Base-by-base conservation (phyloP, 2,888 invertebrate species). In the Scaptomyza parva region DNA sequence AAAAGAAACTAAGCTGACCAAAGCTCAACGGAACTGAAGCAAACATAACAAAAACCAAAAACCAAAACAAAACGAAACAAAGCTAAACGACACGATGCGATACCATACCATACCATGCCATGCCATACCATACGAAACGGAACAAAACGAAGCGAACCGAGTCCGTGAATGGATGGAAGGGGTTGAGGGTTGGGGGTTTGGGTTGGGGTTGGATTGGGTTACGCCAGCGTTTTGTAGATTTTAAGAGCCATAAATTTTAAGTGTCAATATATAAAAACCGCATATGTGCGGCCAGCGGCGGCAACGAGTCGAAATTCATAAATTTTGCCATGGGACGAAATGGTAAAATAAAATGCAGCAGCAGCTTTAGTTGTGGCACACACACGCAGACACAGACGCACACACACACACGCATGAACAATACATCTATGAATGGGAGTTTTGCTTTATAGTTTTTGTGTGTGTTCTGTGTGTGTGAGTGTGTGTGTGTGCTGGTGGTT, bases 241-340 rank as follows among this genome's bases (percentile, higher is more conserved):
- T 82, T 73, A 87, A 82, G 87, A 72, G 78, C 82, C 87, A 82
- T 87, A 82, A 82, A 82, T 82, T 85, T 84, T 55, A 88, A 88
- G 86, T 84, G 84, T 84, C 88, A 84, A 84, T 84, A 84, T 82
- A 84, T 79, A 84, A 87, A 78, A 84, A 84, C 83, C 84, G 86
- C 88, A 84, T 88, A 86, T 84, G 84, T 84, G 88, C 72, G 84
- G 83, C 85, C 82, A 74, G 54, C 60, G 76, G 66, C 50, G 67
- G 74, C 75, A 70, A 51, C 81, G 81, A 75, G 87, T 81, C 78
- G 78, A 82, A 82, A 82, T 82, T 82, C 82, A 82, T 82, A 82
- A 82, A 82, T 82, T 87, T 69, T 76, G 66, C 63, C 70, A 79
- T 83, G 76, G 57, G 63, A 71, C 65, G 78, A 86, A 82, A 82